Percentiles rank a stretch among this genome's conserved stretches.
phyloP scores from a whole-genome alignment of 2,797 vertebrate genomes.

The Hoplostethus mediterraneus region DNA sequence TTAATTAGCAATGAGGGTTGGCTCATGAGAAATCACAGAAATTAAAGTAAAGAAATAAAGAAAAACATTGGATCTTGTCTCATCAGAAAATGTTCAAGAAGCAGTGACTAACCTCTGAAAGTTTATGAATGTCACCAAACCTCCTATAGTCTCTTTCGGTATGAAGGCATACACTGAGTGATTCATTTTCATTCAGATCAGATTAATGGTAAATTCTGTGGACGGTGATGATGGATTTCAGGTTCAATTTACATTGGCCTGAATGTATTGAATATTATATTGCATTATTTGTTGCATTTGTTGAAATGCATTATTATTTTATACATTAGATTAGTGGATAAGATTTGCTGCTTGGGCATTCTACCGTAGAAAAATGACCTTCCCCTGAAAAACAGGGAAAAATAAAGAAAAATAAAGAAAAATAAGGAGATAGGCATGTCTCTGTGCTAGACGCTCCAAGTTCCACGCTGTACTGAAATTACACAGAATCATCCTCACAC shows the following conservation, averaged over 20 bases:
- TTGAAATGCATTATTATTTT: background rate
- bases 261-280: too few species aligned
- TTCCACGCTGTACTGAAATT: conserved; percentile 27
- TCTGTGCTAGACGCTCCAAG: background rate
- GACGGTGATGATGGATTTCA: too few species aligned
- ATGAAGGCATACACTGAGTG: too few species aligned
- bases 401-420: too few species aligned
- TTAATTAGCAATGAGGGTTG: conserved; percentile 65
- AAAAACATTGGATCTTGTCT: conserved; percentile 56
- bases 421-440: too few species aligned
- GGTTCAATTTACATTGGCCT: background rate
- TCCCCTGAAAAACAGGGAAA: too few species aligned
- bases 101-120: conserved; percentile 15
- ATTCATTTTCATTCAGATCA: too few species aligned
- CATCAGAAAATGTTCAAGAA: conserved; percentile 34
- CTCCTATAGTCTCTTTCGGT: background rate
- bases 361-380: too few species aligned
- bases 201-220: too few species aligned
- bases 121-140: too few species aligned
- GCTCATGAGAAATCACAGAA: conserved; percentile 58
- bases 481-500: conserved; percentile 26
- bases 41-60: conserved; percentile 41
- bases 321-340: background rate
- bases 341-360: background rate
- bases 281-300: background rate